A percentile compares a stretch with the other conserved stretches of the same genome.
phyloP scores from a whole-genome alignment of 2,797 vertebrate species.

The Falco peregrinus region DNA sequence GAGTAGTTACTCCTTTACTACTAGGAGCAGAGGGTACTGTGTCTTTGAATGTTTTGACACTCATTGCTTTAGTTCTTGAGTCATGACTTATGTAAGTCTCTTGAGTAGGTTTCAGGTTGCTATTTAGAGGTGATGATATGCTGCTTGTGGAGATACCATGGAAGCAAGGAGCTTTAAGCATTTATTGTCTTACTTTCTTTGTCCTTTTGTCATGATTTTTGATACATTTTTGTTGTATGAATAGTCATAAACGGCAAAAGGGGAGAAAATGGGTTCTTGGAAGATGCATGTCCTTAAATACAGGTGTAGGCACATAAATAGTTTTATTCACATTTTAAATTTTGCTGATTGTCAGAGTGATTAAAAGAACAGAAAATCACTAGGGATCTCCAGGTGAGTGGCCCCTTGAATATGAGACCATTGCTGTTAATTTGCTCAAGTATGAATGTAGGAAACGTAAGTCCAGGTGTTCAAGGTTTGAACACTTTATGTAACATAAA shows the following conservation, averaged over 20 bases:
- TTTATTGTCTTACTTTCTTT: conserved; percentile 7
- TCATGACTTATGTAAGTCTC: conserved; percentile 39
- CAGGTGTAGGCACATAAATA: background rate
- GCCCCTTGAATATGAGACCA: background rate
- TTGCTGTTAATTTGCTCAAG: background rate
- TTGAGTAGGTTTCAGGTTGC: conserved; percentile 66
- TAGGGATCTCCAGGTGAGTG: background rate
- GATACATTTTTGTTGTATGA: background rate
- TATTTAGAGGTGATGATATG: conserved; percentile 58
- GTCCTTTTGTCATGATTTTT: background rate
- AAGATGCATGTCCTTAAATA: background rate
- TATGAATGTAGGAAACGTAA: background rate
- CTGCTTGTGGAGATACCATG: background rate
- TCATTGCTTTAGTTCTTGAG: conserved; percentile 49
- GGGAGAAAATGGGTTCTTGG: background rate
- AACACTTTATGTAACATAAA: background rate
- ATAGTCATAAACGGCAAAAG: background rate
- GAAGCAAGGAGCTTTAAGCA: background rate
- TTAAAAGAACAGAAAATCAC: background rate
- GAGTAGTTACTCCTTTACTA: conserved; percentile 36
- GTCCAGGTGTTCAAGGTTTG: background rate
- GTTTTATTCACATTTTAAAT: background rate
- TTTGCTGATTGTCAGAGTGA: background rate
- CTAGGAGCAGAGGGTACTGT: conserved; percentile 47
- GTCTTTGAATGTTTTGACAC: conserved; percentile 57